These are phyloP conservation scores for Chloebia gouldiae DNA, from an alignment of 2,113 vertebrate species.

Conservation along the genomic window DNA sequence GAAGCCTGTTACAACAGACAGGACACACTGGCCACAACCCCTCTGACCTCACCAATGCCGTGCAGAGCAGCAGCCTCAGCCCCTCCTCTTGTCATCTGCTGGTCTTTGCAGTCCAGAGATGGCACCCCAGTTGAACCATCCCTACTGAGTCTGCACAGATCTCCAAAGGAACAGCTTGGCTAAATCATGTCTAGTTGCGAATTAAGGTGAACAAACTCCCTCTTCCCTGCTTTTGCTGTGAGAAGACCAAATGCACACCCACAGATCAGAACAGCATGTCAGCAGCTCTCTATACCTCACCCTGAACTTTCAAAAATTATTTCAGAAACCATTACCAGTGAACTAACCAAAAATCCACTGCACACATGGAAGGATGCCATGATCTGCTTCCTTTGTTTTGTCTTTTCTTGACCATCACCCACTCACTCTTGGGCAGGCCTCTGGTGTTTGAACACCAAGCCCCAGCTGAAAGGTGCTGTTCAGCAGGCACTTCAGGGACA, in stretches of 20 bases:
- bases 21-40: not conserved
- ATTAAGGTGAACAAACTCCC: not conserved
- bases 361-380: not conserved
- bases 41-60: not conserved
- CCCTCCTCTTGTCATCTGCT: not conserved
- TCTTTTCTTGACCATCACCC: not conserved
- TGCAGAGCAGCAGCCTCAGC: rapidly evolving
- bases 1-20: not conserved
- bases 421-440: not conserved
- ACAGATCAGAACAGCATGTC: not conserved
- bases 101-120: not conserved
- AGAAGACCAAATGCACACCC: not conserved
- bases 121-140: not conserved
- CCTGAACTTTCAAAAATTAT: not conserved
- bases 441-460: not conserved
- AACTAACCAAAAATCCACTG: not conserved
- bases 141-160: not conserved
- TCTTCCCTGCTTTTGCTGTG: not conserved
- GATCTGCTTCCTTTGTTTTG: not conserved
- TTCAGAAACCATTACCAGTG: not conserved
- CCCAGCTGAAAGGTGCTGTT: not conserved
- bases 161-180: not conserved
- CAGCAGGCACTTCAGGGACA: not conserved
- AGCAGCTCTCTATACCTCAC: not conserved
- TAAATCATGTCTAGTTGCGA: not conserved